phyloP scores from a whole-genome alignment of 2,797 vertebrate genomes.

The Onychomys torridus region DNA sequence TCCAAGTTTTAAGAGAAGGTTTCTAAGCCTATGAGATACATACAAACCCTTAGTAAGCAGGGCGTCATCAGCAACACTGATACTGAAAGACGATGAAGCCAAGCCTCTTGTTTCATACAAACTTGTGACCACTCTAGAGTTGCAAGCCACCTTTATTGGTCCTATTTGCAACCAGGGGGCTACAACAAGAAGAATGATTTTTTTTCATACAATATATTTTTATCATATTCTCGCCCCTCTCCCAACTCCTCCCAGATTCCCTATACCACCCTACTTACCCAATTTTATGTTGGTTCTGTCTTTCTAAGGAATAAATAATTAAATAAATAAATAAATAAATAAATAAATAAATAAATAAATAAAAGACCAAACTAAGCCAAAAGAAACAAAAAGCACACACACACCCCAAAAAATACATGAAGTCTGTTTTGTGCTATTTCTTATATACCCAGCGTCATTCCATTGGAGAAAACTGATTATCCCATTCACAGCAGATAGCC shows the following conservation, averaged over 20 bases:
- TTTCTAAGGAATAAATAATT: neutral
- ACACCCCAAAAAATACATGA: neutral
- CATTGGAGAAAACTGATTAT: neutral
- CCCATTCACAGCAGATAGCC: neutral
- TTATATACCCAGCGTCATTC: neutral
- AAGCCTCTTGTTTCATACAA: neutral
- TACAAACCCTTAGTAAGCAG: neutral
- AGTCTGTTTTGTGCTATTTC: neutral
- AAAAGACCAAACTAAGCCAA: neutral
- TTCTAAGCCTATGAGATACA: neutral
- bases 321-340: fast-evolving
- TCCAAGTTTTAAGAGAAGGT: neutral
- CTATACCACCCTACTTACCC: too few species aligned
- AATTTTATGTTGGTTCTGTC: neutral
- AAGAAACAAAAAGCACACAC: neutral
- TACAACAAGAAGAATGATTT: neutral
- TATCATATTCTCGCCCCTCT: neutral
- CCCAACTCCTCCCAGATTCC: neutral
- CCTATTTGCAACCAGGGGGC: neutral
- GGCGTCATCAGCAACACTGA: neutral
- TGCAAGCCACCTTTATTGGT: neutral
- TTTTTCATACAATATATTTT: neutral
- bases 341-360: neutral
- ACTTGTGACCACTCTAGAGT: constrained; percentile 6
- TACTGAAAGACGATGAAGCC: neutral